Base-by-base conservation (phyloP, 2,113 vertebrate genomes). In the Forbesichthys papilliferus region DNA sequence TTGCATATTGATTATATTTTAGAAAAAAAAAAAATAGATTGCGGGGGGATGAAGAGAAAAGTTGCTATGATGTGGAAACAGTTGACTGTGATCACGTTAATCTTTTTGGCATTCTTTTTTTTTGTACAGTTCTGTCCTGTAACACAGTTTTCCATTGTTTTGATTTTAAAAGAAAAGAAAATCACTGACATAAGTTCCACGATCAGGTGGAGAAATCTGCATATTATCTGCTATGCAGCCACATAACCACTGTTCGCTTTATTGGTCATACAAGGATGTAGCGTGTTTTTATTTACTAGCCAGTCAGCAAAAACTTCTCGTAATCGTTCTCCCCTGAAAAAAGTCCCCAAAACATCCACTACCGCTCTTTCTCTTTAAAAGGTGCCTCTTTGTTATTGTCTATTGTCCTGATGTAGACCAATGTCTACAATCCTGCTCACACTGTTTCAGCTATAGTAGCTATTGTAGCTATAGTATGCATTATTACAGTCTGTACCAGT, bases 1-100 rank as follows among this genome's bases (percentile, higher is more conserved):
- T 90, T 90, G 82, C 87, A 91, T 89, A 92, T 86, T 79, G 88
- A 90, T 85, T 84, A 87, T 92, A 90, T 92, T 92, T 92, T 92
- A 84, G 77, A 78, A 87, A 88, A 46, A 92, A 46, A 92, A 92
- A 92, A 90, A 77, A 59, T 71, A 83, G 83, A 74, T 73, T 83
- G 82, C 86, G 88, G 86, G 75, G 18, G 27, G 27, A 2, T 27
- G 27, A 68, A 88, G 80, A 81, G 89, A 85, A 68, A 80, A 87
- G 63, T 10, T 68, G 68, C 72, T 68, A 74, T 42, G 77, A 83
- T 71, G 64, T 10, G 42, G 69, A 69, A 80, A 81, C 77, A n/a
- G 18, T 77, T 70, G 76, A 82, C 73, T 64, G 60, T 76, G 74
- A 84, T 53, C 12, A 53, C 12, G 77, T 61, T 61, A 65, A 76